Evolutionary conservation across 92 coral and sea anemone species (phyloP), one percentile per base, ranked within the genome.

Genomic region (Pocillopora meandrina): DNA sequence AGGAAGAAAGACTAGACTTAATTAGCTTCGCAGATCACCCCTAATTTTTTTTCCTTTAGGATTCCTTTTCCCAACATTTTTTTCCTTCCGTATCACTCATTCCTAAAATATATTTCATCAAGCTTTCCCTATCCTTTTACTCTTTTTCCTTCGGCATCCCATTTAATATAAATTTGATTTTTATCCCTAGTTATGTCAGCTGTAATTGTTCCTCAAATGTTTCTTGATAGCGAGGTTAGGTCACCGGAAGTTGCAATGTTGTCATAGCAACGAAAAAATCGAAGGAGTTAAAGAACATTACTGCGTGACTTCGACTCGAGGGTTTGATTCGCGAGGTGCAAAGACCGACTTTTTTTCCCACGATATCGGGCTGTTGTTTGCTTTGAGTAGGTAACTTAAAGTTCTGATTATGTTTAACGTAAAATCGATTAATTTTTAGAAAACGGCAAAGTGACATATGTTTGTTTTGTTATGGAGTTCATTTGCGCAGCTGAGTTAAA

Each of bases 221-320:
- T 42, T 42, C 86, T 47, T 83, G 73, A 73, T 57, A 23, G 13
- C 65, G 86, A 83, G 86, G 86, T 65, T 83, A 10, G 1, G 21
- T 34, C 55, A 70, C 74, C 74, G 74, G 20, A 70, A 34, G 56
- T 31, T 9, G 14, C 12, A 49, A 3, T 15, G 86, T 83, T 74
- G 80, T 76, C 66, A 74, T 74, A 56, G 74, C 86, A 83, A 83
- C 86, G 2, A 63, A 47, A 1, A 13, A 11, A 55, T 63, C 14
- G 2, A 31, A 64, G 73, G 58, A 11, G 11, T 60, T 36, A 72
- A 49, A 74, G 47, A 49, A 72, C 86, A 17, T 62, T 42, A 58
- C 56, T 8, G 59, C 42, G 17, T 57, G 15, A 35, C 59, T 62
- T 67, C 56, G 76, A 58, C 18, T 81, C 35, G 12, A 34, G 10